Evolutionary conservation across 2,113 vertebrate species (phyloP), one percentile per base, ranked within the genome.

Genomic region (Catharus minimus): DNA sequence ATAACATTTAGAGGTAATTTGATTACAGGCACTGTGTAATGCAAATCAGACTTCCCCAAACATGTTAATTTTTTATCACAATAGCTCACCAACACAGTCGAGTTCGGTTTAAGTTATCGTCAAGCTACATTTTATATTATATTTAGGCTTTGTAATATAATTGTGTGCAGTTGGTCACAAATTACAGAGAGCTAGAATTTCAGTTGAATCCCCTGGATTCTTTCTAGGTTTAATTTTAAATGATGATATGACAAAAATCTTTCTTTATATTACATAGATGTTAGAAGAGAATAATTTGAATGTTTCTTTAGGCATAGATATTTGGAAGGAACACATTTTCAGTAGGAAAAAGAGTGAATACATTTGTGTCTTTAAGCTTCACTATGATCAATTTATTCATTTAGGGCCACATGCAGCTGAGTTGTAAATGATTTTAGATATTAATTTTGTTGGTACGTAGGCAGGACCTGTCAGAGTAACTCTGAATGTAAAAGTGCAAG

Each of bases 1-100:
- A 55, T 89, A 93, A 94, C 94, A 66, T 89, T 96, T 82, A 81
- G 90, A 88, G 90, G 91, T 95, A 95, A 95, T 96, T 91, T 97
- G 86, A 97, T 97, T 96, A 95, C 46, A 94, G 95, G 67, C 77
- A 89, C 67, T 88, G 87, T 89, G 85, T 91, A 95, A 96, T 94
- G 91, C 93, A 96, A 96, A 96, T 93, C 72, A 88, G 89, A 87
- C 74, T 96, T 96, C 71, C 75, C 71, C 74, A 94, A 90, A 80
- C 75, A 73, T 82, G 47, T 90, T 82, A 71, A 83, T 79, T 66
- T 95, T 96, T 94, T 76, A 83, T 86, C 83, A 89, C 81, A 91
- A 62, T 81, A 90, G 75, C 86, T 92, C 53, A 62, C 72, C 81
- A 86, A 79, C 50, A 73, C 68, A 85, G 66, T 77, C 65, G 72